Base-by-base conservation (phyloP, 2,888 invertebrate species). In the Isoperla grammatica region DNA sequence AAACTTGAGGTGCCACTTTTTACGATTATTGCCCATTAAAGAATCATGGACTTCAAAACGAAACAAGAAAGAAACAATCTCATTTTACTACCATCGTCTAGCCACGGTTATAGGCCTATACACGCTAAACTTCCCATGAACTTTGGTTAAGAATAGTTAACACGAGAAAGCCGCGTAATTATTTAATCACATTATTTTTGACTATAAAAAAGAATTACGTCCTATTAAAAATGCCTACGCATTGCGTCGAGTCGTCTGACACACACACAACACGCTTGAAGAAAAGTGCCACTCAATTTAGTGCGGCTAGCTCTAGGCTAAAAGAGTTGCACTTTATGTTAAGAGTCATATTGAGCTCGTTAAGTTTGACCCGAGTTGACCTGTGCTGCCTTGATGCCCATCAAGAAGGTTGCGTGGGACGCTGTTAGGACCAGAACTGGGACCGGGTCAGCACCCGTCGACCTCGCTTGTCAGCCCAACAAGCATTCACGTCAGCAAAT, bases 281-380 rank as follows among this genome's bases (percentile, higher is more conserved):
- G 39, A 39, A 53, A 39, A 53, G 53, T 39, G 53, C 13, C 49
- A 50, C 35, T 50, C 49, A 13, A 11, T 6, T 50, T 53, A 39
- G 19, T 35, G 9, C 37, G 6, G 20, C 37, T n/a, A n/a, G n/a
- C n/a, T n/a, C n/a, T n/a, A n/a, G n/a, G n/a, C n/a, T 11, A 19
- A 45, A 29, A 20, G 53, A 19, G 53, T 53, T 37, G 37, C 6
- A 53, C 37, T 53, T 39, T 15, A 15, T 17, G 37, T 49, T 49
- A 29, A n/a, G 49, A 49, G 46, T 57, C 48, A 57, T 40, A 57
- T 49, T 57, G 58, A 58, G 58, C 50, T 20, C 15, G 48, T 53
- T 53, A 53, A 53, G 37, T 50, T 50, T 58, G 40, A 58, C 58
- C 68, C 67, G 66, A 64, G 67, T 67, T 67, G 66, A 53, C 39